phyloP scores from a whole-genome alignment of 2,888 invertebrate species.

The Empis livida region DNA sequence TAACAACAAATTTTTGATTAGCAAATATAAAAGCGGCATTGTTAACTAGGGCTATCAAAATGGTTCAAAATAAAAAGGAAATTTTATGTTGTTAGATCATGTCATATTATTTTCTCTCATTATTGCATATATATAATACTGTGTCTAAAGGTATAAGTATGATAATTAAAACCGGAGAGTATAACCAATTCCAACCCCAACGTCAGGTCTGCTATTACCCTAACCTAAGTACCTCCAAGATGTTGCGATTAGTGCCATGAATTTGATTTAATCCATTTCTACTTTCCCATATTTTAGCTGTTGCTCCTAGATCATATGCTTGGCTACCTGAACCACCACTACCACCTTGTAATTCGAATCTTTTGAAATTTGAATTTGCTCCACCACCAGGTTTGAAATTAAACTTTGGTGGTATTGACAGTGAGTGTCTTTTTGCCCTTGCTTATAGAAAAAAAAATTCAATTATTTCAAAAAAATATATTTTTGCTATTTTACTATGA shows the following conservation, averaged over 20 bases:
- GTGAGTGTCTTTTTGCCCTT: too few relatives aligned
- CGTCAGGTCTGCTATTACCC: background rate
- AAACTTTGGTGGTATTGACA: background rate
- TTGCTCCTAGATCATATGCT: background rate
- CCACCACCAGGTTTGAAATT: background rate
- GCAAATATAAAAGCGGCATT: too few relatives aligned
- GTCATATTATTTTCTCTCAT: too few relatives aligned
- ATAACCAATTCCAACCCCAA: background rate
- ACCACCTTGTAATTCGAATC: background rate
- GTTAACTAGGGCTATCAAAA: too few relatives aligned
- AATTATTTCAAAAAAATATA: too few relatives aligned
- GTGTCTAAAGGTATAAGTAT: too few relatives aligned
- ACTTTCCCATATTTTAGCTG: background rate
- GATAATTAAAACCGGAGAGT: background rate
- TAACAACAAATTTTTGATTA: too few relatives aligned
- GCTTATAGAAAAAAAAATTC: too few relatives aligned
- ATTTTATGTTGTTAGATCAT: too few relatives aligned
- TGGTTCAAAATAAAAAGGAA: too few relatives aligned
- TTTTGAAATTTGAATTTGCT: background rate
- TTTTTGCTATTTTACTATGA: too few relatives aligned
- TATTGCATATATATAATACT: too few relatives aligned
- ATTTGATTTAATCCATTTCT: background rate
- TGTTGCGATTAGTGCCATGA: background rate
- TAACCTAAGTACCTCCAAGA: slow-evolving; percentile 1
- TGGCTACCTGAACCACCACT: background rate